Evolutionary conservation across 2,113 vertebrate genomes (phyloP).

Genomic region (Clinocottus analis): DNA sequence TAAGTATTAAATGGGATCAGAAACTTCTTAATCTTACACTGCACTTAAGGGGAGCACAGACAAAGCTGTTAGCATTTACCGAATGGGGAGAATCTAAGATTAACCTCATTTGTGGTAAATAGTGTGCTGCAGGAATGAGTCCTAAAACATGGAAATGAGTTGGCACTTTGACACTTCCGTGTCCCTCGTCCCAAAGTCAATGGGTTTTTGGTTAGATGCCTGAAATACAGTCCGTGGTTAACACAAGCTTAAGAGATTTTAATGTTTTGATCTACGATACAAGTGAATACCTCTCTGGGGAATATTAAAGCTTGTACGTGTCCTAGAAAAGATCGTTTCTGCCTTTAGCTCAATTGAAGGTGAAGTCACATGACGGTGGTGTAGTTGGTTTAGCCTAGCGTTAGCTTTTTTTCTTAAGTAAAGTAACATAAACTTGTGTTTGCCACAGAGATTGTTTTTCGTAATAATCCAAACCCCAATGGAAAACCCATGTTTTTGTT

Average conservation of each 20-base stretch:
- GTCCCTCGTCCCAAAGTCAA: neutral
- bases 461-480: neutral
- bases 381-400: neutral
- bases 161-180: neutral
- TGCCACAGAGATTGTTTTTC: neutral
- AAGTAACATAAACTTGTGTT: neutral
- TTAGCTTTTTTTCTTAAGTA: neutral
- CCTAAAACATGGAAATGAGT: neutral
- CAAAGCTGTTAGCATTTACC: conserved; percentile 42
- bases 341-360: neutral
- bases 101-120: conserved; percentile 54
- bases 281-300: neutral
- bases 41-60: conserved; percentile 16
- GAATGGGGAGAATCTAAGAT: conserved; percentile 61
- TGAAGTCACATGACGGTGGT: neutral
- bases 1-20: conserved; percentile 28
- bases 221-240: neutral
- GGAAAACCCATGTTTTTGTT: neutral
- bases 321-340: neutral
- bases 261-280: neutral
- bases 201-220: neutral
- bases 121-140: neutral
- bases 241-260: neutral
- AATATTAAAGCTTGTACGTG: neutral
- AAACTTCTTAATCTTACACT: conserved; percentile 36